Percentiles rank a stretch among this genome's conserved stretches.
phyloP scores from a whole-genome alignment of 1,140 invertebrate species.

The Cherax destructor region DNA sequence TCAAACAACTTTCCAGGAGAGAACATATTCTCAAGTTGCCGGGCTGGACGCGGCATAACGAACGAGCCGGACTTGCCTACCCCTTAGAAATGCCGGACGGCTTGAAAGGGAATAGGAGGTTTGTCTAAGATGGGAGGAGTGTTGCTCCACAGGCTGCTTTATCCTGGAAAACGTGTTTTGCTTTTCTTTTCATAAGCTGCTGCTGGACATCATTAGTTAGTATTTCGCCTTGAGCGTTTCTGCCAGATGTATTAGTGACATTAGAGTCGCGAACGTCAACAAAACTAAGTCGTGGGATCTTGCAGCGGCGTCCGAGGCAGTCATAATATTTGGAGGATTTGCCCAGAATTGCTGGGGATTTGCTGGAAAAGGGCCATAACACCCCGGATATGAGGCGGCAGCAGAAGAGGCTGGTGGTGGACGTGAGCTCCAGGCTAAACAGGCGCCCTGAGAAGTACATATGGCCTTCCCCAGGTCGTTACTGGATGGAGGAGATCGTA shows the following conservation, averaged over 20 bases:
- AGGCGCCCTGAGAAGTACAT: constrained; percentile 67
- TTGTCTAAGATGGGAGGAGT: background rate
- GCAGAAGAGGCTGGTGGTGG: constrained; percentile 69
- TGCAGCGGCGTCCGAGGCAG: constrained; percentile 66
- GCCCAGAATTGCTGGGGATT: constrained; percentile 68
- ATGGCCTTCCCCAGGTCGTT: constrained; percentile 70
- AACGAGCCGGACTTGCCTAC: constrained; percentile 47
- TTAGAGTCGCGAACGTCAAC: constrained; percentile 67
- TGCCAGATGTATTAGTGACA: constrained; percentile 65
- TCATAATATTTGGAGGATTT: constrained; percentile 69
- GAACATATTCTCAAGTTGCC: constrained; percentile 68
- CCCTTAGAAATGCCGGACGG: constrained; percentile 37
- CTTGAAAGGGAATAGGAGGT: constrained; percentile 48
- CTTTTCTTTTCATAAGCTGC: background rate
- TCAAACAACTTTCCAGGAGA: constrained; percentile 67
- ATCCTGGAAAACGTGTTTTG: background rate
- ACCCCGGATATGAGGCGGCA: constrained; percentile 66
- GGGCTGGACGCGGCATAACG: constrained; percentile 62
- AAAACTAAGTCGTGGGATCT: constrained; percentile 68
- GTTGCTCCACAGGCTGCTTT: background rate
- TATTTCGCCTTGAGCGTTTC: constrained; percentile 43
- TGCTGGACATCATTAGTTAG: constrained; percentile 45
- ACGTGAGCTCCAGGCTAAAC: constrained; percentile 70
- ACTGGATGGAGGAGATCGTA: constrained; percentile 70
- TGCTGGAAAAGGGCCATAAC: constrained; percentile 70